Base-by-base conservation (phyloP, 2,888 invertebrate species). In the Eupithecia insigniata region DNA sequence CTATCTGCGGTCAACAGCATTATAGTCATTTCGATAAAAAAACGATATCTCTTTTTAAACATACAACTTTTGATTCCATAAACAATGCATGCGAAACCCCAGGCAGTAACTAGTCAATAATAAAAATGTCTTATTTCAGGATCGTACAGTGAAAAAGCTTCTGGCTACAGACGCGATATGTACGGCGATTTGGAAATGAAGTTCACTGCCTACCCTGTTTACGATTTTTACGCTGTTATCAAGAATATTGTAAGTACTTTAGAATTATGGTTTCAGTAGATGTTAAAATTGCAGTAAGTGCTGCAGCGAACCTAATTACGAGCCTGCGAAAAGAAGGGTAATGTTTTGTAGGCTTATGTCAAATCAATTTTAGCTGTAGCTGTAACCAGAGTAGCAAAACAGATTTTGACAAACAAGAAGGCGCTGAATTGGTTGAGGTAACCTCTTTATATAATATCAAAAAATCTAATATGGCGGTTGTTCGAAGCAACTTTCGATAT, bases 191-290 rank as follows among this genome's bases (percentile, higher is more conserved):
- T 97, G 67, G 95, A 96, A 61, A 91, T 98, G 79, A 95, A 96
- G 72, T 96, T 97, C 16, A 96, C 97, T 0, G 97, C 97, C 0
- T 97, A 98, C 89, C 96, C 97, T 0, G 95, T 95, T 55, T 95
- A 96, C 71, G 96, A 97, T 86, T 96, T 97, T 84, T 95, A 95
- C 72, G 91, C 96, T 0, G 95, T 96, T 64, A 82, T 95, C 36
- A 96, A 95, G 77, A 96, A 96, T 91, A 93, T 95, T 91, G 96
- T 96, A 87, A 92, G 94, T 86, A 74, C 36, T 36, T 34, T 36
- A 12, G 36, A 14, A 36, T 36, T 36, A 12, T 66, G 32, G 16
- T 30, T 16, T 55, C 30, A 30, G 28, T 5, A 46, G 8, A 51
- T 2, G 22, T 22, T 12, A 51, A 39, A 43, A 18, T 43, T 43